Evolutionary conservation across 2,797 vertebrate genomes (phyloP), one percentile per base, ranked within the genome.

Genomic region (Crossoptilon crossoptilon): DNA sequence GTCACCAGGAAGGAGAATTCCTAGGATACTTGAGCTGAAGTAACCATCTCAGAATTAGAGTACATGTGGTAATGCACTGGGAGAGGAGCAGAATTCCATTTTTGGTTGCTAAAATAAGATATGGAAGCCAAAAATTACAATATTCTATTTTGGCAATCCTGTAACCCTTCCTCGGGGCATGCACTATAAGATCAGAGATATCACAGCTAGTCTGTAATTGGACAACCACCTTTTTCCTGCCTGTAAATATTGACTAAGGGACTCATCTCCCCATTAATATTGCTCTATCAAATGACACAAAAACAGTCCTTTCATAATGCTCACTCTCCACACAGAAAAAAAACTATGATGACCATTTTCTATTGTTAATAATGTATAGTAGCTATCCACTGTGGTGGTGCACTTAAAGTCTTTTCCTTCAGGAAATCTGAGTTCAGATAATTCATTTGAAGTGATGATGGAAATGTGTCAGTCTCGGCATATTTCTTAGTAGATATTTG

Each of bases 121-220:
- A 84, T 12, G 48, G 58, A 90, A 91, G 56, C 16, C 48, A 89
- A 95, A 80, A 63, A 58, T 49, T 64, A 77, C 62, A 2, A 11
- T 84, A 77, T 85, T 93, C 64, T 84, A 39, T 58, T 44, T 41
- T 84, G 76, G 63, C 77, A 85, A 69, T 89, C 67, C 64, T 83
- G 14, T 87, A 73, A 93, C 71, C 93, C 91, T 94, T 93, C 78
- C 56, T 62, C 49, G 67, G 82, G 76, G 73, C 63, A 76, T 73
- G 64, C 7, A 69, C 35, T 53, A 14, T 63, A 93, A 92, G 43
- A 93, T 75, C 84, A 87, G 94, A 95, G 60, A 48, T 37, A 90
- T 97, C 96, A 97, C 93, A 96, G 60, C 70, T 88, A 92, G 49
- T 74, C 70, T 84, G 88, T 96, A 96, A 96, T 93, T 97, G 94